Base-by-base conservation (phyloP, 2,797 vertebrate genomes). In the Pteronotus mesoamericanus region DNA sequence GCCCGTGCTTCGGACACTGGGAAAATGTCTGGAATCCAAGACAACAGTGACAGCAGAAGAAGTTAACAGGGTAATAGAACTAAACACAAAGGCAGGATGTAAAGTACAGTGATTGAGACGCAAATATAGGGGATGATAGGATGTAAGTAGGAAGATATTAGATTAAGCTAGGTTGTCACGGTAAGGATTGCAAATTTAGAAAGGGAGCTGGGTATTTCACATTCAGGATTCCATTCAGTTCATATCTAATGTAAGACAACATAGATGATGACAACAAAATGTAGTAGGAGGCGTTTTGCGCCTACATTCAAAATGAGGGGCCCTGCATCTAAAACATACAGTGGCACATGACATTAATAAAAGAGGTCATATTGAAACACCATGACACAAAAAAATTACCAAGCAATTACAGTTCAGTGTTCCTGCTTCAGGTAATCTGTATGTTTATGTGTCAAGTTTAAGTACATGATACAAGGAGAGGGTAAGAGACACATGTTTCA, bases 351-450 rank as follows among this genome's bases (percentile, higher is more conserved):
- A 97, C 95, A 97, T 95, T 96, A 97, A 98, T 85, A 98, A 72
- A 92, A 80, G 46, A 96, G 83, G 97, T 97, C 97, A 96, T 97
- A 98, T 98, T 98, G 97, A 98, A 96, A 96, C 97, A 98, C 98
- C 95, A 96, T 88, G 94, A 98, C 97, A 98, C 94, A 96, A 97
- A 98, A 97, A 97, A 97, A 97, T 97, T 98, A 98, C 95, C 97
- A 98, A 97, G 98, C 98, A 97, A 98, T 98, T 97, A 96, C 91
- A 94, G 98, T 98, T 99, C 99, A 99, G 99, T 99, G 99, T 99
- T 99, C 98, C 99, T 99, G 99, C 99, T 99, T 98, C 96, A 97
- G 95, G 97, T 95, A 97, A 95, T 98, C 91, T 95, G 95, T 96
- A 98, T 94, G 80, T 82, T 97, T 97, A 94, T 64, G 79, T 89